These are phyloP conservation scores for Antigone vipio DNA, from an alignment of 2,113 vertebrate species.

Conservation along the genomic window DNA sequence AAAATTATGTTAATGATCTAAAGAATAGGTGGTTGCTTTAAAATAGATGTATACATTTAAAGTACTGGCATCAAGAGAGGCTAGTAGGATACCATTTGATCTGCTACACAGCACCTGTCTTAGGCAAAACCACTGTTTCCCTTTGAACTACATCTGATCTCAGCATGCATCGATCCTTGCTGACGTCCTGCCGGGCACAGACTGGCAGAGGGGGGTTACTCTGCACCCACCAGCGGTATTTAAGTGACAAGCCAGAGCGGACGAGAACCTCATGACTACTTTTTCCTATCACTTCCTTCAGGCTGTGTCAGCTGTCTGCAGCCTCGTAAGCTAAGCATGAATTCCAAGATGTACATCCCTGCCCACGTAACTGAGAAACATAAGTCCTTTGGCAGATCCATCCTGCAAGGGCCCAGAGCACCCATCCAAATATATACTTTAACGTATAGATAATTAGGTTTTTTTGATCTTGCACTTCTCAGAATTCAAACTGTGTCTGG, in stretches of 20 bases:
- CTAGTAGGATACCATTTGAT: background rate
- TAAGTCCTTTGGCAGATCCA: too few species aligned
- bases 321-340: background rate
- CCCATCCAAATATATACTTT: background rate
- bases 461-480: background rate
- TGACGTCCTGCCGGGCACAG: accelerated
- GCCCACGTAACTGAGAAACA: background rate
- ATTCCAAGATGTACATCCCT: background rate
- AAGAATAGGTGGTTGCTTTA: background rate
- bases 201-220: accelerated
- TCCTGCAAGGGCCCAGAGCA: background rate
- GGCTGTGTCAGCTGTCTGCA: constrained; percentile 28
- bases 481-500: background rate
- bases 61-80: background rate
- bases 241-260: background rate
- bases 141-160: background rate
- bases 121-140: background rate
- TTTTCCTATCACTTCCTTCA: background rate
- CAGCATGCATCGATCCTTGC: background rate
- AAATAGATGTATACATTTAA: background rate
- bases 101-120: background rate
- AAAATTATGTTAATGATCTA: background rate
- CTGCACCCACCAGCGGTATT: background rate
- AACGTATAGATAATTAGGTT: accelerated
- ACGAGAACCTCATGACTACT: background rate